Base-by-base conservation (phyloP, 2,797 vertebrate genomes). In the Selene dorsalis region DNA sequence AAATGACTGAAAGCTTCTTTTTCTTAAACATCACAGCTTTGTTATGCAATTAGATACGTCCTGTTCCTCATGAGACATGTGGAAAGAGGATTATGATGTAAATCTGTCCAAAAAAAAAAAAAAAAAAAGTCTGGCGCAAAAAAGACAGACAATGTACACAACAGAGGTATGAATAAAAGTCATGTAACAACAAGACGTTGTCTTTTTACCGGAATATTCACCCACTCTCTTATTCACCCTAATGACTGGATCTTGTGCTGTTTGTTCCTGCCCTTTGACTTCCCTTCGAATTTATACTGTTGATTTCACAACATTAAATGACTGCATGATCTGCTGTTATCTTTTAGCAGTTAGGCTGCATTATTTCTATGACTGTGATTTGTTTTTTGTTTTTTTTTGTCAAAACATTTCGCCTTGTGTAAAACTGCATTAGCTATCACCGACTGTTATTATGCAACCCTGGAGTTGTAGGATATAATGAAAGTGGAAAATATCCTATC, bases 101-200 rank as follows among this genome's bases (percentile, higher is more conserved):
- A 52, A 39, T 22, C 22, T 48, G 65, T 28, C 48, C 69, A 38
- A 41, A 35, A 35, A 35, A 2, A 35, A 8, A 35, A 35, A 8
- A 35, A 35, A 35, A 35, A 47, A 13, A 17, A 0, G 10, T 53
- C 30, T 88, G 35, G 38, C 48, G 71, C 67, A 84, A 84, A 47
- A 74, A 8, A 26, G 18, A 11, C 32, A 45, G 6, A 55, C 47
- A 16, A 10, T 20, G n/a, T 0, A 17, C 7, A 17, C 1, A 0
- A 6, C 0, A 43, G 10, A 32, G 13, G 3, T 24, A 6, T 63
- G 69, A 63, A 39, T 65, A 26, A 73, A 39, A 10, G n/a, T 81
- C 83, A 3, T 75, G 84, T 85, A 72, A 14, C 74, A 78, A 82
- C 84, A 89, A 16, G 83, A 77, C 50, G 28, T 16, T 22, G 18